Percentiles rank a stretch among this genome's conserved stretches.
These are phyloP conservation scores for Bugulina stolonifera DNA, from an alignment of 2,888 invertebrate genomes.

Conservation along the genomic window DNA sequence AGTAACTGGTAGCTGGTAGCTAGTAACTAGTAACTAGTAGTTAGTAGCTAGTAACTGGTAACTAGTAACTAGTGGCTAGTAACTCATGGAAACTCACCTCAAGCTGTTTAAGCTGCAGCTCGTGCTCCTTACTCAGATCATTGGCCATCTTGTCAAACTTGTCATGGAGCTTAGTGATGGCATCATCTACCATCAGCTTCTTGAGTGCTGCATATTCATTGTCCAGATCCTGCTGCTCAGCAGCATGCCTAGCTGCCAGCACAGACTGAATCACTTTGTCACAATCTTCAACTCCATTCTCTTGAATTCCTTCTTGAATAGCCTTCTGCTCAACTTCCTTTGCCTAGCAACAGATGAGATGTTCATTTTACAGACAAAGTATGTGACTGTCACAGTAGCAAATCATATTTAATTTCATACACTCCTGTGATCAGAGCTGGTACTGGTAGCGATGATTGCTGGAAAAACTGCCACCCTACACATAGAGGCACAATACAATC, in stretches of 20 bases:
- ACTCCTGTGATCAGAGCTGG: too few relatives aligned
- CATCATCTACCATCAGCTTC: constrained; percentile 46
- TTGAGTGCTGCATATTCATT: constrained; percentile 41
- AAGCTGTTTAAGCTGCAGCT: constrained; percentile 39
- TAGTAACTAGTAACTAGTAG: too few relatives aligned
- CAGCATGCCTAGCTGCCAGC: constrained; percentile 43
- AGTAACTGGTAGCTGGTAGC: too few relatives aligned
- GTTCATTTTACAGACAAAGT: too few relatives aligned
- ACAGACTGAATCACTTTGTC: constrained; percentile 47
- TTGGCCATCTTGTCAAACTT: constrained; percentile 42
- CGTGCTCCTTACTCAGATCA: constrained; percentile 38
- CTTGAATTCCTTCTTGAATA: constrained; percentile 44
- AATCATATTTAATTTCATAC: too few relatives aligned
- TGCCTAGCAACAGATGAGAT: constrained; percentile 34
- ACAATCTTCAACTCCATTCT: constrained; percentile 46
- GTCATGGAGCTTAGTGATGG: constrained; percentile 39
- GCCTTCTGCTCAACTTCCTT: constrained; percentile 42
- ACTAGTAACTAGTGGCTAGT: not conserved
- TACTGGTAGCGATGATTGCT: too few relatives aligned
- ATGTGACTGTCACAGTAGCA: too few relatives aligned
- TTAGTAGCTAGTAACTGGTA: not conserved
- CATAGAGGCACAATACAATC: not conserved
- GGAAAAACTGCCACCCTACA: too few relatives aligned
- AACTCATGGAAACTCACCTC: constrained; percentile 33
- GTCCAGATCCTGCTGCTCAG: constrained; percentile 44